Base-by-base conservation (phyloP, 2,888 invertebrate species). In the Phaedon cochleariae region DNA sequence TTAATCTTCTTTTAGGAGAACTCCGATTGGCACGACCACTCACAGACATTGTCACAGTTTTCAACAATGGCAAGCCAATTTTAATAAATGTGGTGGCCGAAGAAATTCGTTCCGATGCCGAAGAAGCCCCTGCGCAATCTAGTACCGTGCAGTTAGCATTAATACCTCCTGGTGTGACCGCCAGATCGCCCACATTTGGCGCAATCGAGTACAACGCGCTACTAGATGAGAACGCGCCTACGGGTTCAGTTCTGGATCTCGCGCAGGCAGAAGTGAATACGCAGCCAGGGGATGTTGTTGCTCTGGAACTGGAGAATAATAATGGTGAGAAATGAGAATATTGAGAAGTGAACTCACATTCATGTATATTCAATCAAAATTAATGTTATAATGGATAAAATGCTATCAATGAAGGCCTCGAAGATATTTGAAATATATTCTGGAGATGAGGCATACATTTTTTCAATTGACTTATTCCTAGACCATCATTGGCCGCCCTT, bases 1-100 rank as follows among this genome's bases (percentile, higher is more conserved):
- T n/a, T n/a, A n/a, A 9, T 12, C 1, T n/a, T 76, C 60, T 84
- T 85, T 48, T 80, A 92, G 92, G 92, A 65, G 90, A 90, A 85
- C 87, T 92, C 68, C 87, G 86, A 70, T 81, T 92, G 70, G 86
- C 90, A 71, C 87, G 90, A 72, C 92, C 94, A 0, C 84, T 95
- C 29, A 90, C 91, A 73, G 93, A 95, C 78, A 89, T 95, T 72
- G 89, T 91, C 60, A 89, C 92, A 61, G 92, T 93, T 74, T 91
- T 92, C 15, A 91, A 92, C 78, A 89, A 91, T n/a, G 92, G 93
- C 57, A 91, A 93, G 62, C 95, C 95, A 1, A 91, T 95, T 62
- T 86, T 94, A 54, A 86, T 95, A 68, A 93, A 92, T 0, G 91
- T 95, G 58, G 90, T 94, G 55, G 95, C 95, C 2, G 94, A 95